A percentile compares a stretch with the other conserved stretches of the same genome.
phyloP scores from a whole-genome alignment of 1,140 invertebrate species.

The Elysia chlorotica region DNA sequence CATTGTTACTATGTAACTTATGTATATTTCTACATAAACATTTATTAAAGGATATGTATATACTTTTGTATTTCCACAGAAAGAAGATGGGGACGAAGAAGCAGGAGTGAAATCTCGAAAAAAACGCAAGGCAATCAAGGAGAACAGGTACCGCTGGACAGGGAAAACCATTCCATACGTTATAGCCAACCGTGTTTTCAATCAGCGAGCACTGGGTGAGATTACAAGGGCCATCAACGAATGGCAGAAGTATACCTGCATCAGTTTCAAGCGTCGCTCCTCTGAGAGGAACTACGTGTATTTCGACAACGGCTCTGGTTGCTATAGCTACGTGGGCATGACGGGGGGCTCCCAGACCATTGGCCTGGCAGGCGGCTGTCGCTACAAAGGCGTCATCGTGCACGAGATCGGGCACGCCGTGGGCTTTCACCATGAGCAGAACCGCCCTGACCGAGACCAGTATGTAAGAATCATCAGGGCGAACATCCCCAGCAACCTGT shows the following conservation, averaged over 20 bases:
- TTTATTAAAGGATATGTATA: too few species aligned
- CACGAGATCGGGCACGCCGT: conserved; percentile 62
- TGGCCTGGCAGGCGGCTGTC: conserved; percentile 13
- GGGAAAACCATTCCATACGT: conserved; percentile 13
- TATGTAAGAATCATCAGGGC: conserved; percentile 50
- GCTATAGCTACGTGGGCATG: conserved; percentile 23
- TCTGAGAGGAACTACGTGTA: background rate
- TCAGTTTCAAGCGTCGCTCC: background rate
- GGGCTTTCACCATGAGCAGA: conserved; percentile 68
- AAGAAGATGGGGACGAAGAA: too few species aligned
- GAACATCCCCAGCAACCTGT: conserved; percentile 41
- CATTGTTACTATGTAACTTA: too few species aligned
- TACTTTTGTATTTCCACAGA: too few species aligned
- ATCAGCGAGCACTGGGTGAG: background rate
- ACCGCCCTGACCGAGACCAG: conserved; percentile 58
- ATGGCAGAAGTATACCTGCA: conserved; percentile 20
- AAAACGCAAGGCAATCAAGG: conserved; percentile 13
- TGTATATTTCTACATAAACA: too few species aligned
- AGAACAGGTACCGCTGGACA: conserved; percentile 4
- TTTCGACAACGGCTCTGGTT: conserved; percentile 7
- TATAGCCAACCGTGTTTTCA: background rate
- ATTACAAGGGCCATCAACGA: conserved; percentile 9
- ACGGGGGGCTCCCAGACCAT: conserved; percentile 11
- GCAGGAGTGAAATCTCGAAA: too few species aligned
- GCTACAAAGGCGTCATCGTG: conserved; percentile 43